These are phyloP conservation scores for Lindbergichthys nudifrons DNA, from an alignment of 2,797 vertebrate species.

Conservation along the genomic window DNA sequence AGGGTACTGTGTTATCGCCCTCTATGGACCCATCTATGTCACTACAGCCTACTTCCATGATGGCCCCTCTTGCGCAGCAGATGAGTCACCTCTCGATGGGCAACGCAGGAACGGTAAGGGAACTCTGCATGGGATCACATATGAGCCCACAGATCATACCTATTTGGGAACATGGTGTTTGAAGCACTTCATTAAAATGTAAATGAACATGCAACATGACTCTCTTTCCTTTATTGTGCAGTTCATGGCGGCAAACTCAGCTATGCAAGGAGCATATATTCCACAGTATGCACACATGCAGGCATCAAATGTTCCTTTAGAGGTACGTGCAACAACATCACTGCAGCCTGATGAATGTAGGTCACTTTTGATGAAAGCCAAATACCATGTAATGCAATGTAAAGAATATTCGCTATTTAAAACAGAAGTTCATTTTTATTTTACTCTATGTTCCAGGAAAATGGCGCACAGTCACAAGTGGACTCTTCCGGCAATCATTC, in stretches of 20 bases:
- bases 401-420: conserved; percentile 1
- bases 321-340: conserved; percentile 82
- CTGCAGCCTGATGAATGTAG: neutral
- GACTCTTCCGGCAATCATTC: conserved; percentile 95
- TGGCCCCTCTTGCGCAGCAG: conserved; percentile 94
- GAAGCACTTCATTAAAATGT: neutral
- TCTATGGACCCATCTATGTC: conserved; percentile 98
- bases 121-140: conserved; percentile 8
- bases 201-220: conserved; percentile 8
- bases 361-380: too few species aligned
- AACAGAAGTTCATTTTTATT: conserved; percentile 13
- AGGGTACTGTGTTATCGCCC: conserved; percentile 98
- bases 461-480: conserved; percentile 92
- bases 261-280: conserved; percentile 97
- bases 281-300: conserved; percentile 96
- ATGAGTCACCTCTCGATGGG: conserved; percentile 97
- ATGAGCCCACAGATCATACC: neutral
- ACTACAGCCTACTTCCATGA: conserved; percentile 95
- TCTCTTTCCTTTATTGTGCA: conserved; percentile 74
- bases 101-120: conserved; percentile 93
- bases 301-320: conserved; percentile 90
- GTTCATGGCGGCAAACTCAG: conserved; percentile 95
- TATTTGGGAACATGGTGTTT: conserved; percentile 5
- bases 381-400: neutral
- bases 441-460: conserved; percentile 87